Evolutionary conservation across 2,797 vertebrate species (phyloP).

Genomic region (Channallabes apus): DNA sequence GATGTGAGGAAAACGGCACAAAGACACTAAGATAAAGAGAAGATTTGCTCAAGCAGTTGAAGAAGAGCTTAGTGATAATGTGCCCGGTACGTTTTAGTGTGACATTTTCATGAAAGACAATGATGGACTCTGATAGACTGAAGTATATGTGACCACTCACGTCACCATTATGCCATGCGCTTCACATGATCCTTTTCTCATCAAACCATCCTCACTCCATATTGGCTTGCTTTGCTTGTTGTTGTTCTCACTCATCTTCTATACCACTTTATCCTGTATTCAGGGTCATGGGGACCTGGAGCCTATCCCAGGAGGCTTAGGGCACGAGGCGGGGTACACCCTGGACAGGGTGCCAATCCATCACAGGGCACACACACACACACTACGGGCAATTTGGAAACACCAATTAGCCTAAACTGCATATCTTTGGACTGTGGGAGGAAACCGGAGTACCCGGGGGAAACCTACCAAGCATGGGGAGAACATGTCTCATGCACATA

Average conservation of each 20-base stretch:
- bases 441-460: no score
- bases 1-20: slow-evolving; percentile 33
- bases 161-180: background rate
- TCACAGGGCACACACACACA: no score
- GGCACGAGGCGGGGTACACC: no score
- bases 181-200: background rate
- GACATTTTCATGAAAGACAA: slow-evolving; percentile 79
- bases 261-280: no score
- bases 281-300: no score
- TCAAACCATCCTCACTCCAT: background rate
- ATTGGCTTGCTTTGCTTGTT: background rate
- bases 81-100: slow-evolving; percentile 69
- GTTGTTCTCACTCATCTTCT: background rate
- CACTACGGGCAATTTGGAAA: no score
- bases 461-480: no score
- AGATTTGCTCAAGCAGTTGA: slow-evolving; percentile 26
- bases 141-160: background rate
- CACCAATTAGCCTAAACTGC: no score
- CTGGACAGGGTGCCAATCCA: no score
- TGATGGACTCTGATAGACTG: slow-evolving; percentile 47
- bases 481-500: no score
- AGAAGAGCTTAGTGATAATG: slow-evolving; percentile 73
- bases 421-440: no score
- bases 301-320: no score
- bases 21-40: slow-evolving; percentile 52